phyloP scores from a whole-genome alignment of 2,888 invertebrate genomes.

The Lordiphosa andalusiaca region DNA sequence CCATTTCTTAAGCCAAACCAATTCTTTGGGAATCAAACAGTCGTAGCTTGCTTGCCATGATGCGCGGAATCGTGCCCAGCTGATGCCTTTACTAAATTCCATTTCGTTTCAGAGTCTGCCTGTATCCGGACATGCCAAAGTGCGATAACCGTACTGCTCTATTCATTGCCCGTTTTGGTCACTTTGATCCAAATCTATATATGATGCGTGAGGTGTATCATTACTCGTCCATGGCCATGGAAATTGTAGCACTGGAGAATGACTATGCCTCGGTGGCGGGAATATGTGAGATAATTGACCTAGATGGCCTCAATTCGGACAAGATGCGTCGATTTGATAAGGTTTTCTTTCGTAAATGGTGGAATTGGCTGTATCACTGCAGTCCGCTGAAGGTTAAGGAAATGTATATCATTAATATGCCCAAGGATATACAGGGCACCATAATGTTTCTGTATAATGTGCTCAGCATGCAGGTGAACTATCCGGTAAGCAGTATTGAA shows the following conservation, averaged over 20 bases:
- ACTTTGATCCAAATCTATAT: conserved; percentile 64
- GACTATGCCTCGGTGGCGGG: conserved; percentile 73
- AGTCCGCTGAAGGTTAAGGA: conserved; percentile 64
- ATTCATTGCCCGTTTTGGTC: conserved; percentile 67
- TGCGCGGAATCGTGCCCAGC: too few species aligned
- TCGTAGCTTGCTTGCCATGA: too few species aligned
- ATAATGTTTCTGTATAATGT: conserved; percentile 57
- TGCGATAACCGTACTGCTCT: conserved; percentile 64
- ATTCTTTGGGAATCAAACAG: too few species aligned
- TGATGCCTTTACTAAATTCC: too few species aligned
- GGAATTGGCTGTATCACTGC: conserved; percentile 65
- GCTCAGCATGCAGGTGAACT: conserved; percentile 52
- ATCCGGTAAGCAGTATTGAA: conserved; percentile 51
- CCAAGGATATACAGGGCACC: conserved; percentile 63
- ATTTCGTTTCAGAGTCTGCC: conserved; percentile 38
- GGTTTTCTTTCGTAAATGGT: conserved; percentile 66
- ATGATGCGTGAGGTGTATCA: conserved; percentile 68
- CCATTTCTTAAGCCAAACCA: too few species aligned
- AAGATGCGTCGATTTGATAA: conserved; percentile 59
- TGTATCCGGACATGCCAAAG: conserved; percentile 70
- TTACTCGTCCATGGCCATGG: conserved; percentile 70
- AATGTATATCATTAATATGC: conserved; percentile 67
- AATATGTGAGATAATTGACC: conserved; percentile 67
- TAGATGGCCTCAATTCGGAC: conserved; percentile 59
- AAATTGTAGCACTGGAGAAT: conserved; percentile 71